Base-by-base conservation (phyloP, 2,113 vertebrate species). In the Donacobius atricapilla region DNA sequence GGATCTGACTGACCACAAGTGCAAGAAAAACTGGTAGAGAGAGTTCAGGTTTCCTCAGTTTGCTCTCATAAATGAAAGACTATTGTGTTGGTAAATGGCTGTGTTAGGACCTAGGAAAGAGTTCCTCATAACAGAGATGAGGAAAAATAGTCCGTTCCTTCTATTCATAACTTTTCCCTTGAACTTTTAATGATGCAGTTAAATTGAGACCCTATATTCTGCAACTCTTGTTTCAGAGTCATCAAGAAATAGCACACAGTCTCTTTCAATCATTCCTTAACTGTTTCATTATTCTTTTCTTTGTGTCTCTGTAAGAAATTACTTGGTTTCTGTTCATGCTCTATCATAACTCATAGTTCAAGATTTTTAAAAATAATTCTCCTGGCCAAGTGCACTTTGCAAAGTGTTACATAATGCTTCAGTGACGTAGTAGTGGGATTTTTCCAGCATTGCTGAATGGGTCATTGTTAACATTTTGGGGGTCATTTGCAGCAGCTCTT, bases 361-460 rank as follows among this genome's bases (percentile, higher is more conserved):
- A 92, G 37, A 37, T 86, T 93, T 95, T 96, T 63, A 91, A 88
- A 93, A 95, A 56, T 77, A 94, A 91, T 90, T 81, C 47, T 86
- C 7, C 71, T 76, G 61, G 56, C 83, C 69, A 71, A 96, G n/a
- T 39, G 31, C 60, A 75, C 40, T 60, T 93, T 89, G 72, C 60
- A 93, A 86, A 70, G 30, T 90, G 66, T 92, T 93, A 87, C 0
- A 4, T 93, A 94, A 94, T 88, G 76, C 83, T 92, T 72, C 88
- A 78, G 60, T 90, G 92, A 90, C 6, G 3, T 47, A 86, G 44
- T 6, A 81, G 42, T 3, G 5, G 54, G 76, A 53, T 70, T 96
- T 96, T 96, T 96, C 56, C 85, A 93, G 44, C 6, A 0, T 22
- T 64, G 69, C 50, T 95, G 90, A 96, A 96, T 68, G 61, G 90